These are phyloP conservation scores for Pogona vitticeps DNA, from an alignment of 2,113 vertebrate species.

Conservation along the genomic window DNA sequence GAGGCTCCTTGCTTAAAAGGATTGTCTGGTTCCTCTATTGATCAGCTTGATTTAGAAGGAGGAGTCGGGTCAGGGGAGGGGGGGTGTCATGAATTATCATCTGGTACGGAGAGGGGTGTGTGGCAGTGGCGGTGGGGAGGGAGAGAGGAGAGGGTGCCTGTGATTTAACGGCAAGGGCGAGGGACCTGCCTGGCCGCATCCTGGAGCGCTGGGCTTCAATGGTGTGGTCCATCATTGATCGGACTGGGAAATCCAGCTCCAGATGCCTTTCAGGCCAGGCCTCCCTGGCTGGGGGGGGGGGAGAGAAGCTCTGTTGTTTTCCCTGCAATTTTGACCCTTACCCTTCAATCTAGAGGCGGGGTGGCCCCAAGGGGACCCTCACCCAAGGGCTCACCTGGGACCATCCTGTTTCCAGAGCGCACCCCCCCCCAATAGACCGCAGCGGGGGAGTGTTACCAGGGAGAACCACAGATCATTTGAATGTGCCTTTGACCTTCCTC, in stretches of 20 bases:
- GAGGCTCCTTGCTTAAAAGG: slow-evolving; percentile 73
- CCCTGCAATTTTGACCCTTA: no score
- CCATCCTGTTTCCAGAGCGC: no score
- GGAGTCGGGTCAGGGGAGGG: slow-evolving; percentile 63
- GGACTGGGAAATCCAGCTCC: slow-evolving; percentile 49
- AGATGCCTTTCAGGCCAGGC: slow-evolving; percentile 43
- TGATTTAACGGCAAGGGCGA: slow-evolving; percentile 54
- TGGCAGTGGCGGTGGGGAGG: slow-evolving; percentile 48
- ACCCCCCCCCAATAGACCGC: no score
- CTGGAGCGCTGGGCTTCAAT: not conserved
- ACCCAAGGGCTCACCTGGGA: no score
- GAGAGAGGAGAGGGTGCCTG: slow-evolving; percentile 43
- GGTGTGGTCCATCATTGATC: not conserved
- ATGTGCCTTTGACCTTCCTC: no score
- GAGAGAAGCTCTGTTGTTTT: not conserved
- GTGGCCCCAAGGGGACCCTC: no score
- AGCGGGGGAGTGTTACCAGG: no score
- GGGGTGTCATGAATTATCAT: slow-evolving; percentile 73
- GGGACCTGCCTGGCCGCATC: slow-evolving; percentile 29
- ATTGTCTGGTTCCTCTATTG: slow-evolving; percentile 76
- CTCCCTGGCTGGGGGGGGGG: not conserved
- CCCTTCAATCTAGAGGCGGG: not conserved
- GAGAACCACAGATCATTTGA: no score
- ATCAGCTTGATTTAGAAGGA: slow-evolving; percentile 74
- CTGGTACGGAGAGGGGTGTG: slow-evolving; percentile 11